phyloP scores from a whole-genome alignment of 2,797 vertebrate genomes.

The Acanthis flammea region DNA sequence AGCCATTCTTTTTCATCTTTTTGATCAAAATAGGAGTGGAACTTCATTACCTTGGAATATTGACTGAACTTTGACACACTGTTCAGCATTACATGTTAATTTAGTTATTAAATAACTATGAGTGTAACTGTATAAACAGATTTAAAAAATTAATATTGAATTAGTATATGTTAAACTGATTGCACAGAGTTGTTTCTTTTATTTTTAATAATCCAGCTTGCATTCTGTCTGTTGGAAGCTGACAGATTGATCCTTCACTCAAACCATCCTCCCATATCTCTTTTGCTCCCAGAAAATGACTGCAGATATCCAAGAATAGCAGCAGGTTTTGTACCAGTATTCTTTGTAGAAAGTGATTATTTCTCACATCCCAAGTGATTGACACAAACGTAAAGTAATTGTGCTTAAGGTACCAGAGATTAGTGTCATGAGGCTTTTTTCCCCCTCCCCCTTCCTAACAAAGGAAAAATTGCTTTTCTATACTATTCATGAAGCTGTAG shows the following conservation, averaged over 20 bases:
- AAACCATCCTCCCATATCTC: not conserved
- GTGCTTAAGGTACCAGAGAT: not conserved
- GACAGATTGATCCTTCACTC: not conserved
- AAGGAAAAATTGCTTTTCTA: not conserved
- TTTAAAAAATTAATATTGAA: not conserved
- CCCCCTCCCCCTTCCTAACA: not conserved
- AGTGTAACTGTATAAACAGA: not conserved
- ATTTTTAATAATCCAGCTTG: not conserved
- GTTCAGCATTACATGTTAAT: not conserved
- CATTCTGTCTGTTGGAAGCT: not conserved
- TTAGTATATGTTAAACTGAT: not conserved
- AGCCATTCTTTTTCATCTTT: not conserved
- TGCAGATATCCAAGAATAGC: constrained; percentile 7
- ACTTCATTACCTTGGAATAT: not conserved
- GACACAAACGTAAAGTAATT: constrained; percentile 17
- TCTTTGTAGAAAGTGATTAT: constrained; percentile 32
- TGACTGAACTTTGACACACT: not conserved
- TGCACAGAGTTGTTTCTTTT: not conserved
- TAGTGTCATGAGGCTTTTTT: not conserved
- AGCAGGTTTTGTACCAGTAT: not conserved
- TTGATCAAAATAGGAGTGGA: not conserved
- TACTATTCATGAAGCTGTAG: not conserved
- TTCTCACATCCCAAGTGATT: constrained; percentile 21
- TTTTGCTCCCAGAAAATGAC: not conserved
- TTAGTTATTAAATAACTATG: not conserved